phyloP scores from a whole-genome alignment of 2,797 vertebrate species.

The Sebastes oblongus region DNA sequence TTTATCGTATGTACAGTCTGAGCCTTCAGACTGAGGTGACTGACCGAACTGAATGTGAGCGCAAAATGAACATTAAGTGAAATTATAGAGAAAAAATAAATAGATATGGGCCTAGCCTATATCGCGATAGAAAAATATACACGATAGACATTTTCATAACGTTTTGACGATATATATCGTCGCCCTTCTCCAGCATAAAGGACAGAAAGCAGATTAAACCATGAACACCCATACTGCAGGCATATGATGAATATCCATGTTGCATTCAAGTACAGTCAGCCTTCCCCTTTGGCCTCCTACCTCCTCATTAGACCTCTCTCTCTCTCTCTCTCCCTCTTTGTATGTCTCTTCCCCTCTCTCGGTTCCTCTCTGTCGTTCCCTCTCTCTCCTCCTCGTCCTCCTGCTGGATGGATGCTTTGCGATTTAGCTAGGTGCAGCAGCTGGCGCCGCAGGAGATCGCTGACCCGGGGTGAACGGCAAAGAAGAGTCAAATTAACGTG shows the following conservation, averaged over 20 bases:
- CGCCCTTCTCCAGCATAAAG: no score
- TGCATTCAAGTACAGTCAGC: slow-evolving; percentile 31
- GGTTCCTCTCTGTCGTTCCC: neutral
- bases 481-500: slow-evolving; percentile 67
- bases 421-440: slow-evolving; percentile 42
- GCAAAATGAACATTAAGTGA: no score
- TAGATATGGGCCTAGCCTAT: no score
- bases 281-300: slow-evolving; percentile 18
- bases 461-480: slow-evolving; percentile 64
- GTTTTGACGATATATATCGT: no score
- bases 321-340: neutral
- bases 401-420: slow-evolving; percentile 37
- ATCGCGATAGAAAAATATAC: no score
- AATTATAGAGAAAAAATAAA: no score
- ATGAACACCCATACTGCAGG: neutral
- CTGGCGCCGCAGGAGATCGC: slow-evolving; percentile 48
- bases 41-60: no score
- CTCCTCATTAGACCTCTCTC: neutral
- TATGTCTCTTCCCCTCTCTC: neutral
- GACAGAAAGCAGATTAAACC: neutral
- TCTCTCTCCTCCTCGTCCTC: slow-evolving; percentile 5
- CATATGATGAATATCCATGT: slow-evolving; percentile 18
- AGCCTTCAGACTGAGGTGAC: no score
- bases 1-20: no score
- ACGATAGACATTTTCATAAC: no score